phyloP scores from a whole-genome alignment of 2,113 vertebrate genomes.

The Alaudala cheleensis region DNA sequence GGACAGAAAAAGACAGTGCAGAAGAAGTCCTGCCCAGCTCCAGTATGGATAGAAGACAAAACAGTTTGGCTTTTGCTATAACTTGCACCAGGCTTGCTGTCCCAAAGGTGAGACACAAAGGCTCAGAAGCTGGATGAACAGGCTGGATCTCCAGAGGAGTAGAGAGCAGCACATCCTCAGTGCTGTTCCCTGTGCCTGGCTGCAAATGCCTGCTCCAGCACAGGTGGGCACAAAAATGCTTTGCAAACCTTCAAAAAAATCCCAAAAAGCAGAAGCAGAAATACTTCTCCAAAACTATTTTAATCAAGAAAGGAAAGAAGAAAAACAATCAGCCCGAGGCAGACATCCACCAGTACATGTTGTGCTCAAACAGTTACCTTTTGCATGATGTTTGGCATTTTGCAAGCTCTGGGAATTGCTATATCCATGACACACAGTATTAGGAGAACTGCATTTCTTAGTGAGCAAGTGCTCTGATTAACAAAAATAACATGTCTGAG shows the following conservation, averaged over 20 bases:
- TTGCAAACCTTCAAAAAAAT: not conserved
- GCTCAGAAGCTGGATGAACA: not conserved
- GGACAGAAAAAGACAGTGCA: not conserved
- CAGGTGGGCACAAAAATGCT: not conserved
- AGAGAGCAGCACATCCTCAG: not conserved
- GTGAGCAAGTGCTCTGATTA: not conserved
- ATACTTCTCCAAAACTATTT: not conserved
- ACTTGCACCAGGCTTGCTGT: not conserved
- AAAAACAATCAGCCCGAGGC: not conserved
- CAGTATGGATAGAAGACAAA: not conserved
- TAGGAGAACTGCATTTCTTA: not conserved
- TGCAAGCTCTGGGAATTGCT: conserved; percentile 4
- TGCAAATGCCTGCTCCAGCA: not conserved
- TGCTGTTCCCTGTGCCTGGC: not conserved
- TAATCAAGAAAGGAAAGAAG: not conserved
- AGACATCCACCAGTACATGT: not conserved
- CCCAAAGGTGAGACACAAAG: not conserved
- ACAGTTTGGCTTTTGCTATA: not conserved
- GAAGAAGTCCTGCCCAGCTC: not conserved
- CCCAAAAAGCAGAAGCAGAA: not conserved
- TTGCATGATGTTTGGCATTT: not conserved
- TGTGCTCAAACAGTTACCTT: not conserved
- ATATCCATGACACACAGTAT: not conserved
- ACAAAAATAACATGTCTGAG: not conserved
- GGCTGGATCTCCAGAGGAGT: not conserved